Evolutionary conservation across 2,113 vertebrate genomes (phyloP).

Genomic region (Passerina amoena): DNA sequence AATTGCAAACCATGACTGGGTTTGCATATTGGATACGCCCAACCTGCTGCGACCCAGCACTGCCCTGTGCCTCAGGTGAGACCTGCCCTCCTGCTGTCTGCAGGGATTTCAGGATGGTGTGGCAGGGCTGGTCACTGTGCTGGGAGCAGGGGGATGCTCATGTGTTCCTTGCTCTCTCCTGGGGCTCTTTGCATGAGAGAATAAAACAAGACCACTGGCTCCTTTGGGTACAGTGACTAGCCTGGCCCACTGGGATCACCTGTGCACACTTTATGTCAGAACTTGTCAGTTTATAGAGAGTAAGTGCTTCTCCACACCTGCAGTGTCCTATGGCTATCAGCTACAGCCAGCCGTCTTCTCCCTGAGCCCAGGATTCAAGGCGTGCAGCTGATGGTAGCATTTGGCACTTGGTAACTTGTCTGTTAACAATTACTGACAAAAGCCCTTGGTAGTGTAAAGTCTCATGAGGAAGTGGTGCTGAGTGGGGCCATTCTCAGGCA

Average conservation of each 20-base stretch:
- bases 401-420: neutral
- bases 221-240: rapidly evolving
- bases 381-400: neutral
- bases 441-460: neutral
- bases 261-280: neutral
- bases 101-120: neutral
- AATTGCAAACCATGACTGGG: neutral
- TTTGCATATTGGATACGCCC: neutral
- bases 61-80: neutral
- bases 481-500: neutral
- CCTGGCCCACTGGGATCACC: neutral
- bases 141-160: rapidly evolving
- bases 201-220: neutral
- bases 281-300: rapidly evolving
- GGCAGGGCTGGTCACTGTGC: neutral
- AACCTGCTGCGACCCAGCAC: neutral
- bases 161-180: neutral
- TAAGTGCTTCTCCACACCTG: neutral
- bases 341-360: neutral
- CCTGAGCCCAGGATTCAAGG: neutral
- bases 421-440: neutral
- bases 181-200: neutral
- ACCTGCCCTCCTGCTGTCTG: neutral
- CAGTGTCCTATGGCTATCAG: neutral
- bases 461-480: neutral